A percentile compares a stretch with the other conserved stretches of the same genome.
phyloP scores from a whole-genome alignment of 2,888 invertebrate species.

The Holacanthella duospinosa region DNA sequence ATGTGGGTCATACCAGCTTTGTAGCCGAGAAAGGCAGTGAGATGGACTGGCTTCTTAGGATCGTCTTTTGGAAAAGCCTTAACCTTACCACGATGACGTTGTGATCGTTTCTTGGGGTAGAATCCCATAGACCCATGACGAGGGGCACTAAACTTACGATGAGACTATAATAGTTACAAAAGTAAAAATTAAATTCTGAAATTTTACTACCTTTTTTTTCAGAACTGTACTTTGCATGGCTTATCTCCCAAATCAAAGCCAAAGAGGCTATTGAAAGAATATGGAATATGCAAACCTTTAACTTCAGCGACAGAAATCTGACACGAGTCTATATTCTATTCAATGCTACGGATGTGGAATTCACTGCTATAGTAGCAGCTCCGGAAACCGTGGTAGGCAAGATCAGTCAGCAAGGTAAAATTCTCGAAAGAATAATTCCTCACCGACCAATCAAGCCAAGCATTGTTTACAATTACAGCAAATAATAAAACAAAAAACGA shows the following conservation, averaged over 20 bases:
- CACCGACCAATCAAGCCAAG: background rate
- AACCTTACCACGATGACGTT: constrained; percentile 93
- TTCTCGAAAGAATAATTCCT: too few species aligned
- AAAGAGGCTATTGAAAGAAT: constrained; percentile 35
- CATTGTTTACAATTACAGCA: background rate
- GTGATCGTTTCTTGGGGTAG: constrained; percentile 95
- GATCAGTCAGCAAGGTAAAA: background rate
- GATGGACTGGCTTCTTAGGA: constrained; percentile 85
- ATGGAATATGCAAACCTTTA: constrained; percentile 36
- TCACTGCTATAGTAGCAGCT: constrained; percentile 33
- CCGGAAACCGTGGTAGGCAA: constrained; percentile 12
- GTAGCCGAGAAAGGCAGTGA: constrained; percentile 95
- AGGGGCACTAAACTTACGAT: constrained; percentile 98
- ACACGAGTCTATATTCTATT: constrained; percentile 27
- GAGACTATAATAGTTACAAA: constrained; percentile 61
- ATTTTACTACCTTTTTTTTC: background rate
- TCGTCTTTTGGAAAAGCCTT: constrained; percentile 99
- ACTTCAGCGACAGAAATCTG: constrained; percentile 21
- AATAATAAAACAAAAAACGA: background rate
- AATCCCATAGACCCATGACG: constrained; percentile 99
- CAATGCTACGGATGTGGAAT: constrained; percentile 34
- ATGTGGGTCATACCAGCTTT: constrained; percentile 99
- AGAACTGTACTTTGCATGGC: constrained; percentile 36
- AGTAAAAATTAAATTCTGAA: background rate
- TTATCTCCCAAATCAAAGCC: constrained; percentile 33